A percentile compares a stretch with the other conserved stretches of the same genome.
Evolutionary conservation across 2,888 invertebrate genomes (phyloP).

Genomic region (Argynnis bischoffii): DNA sequence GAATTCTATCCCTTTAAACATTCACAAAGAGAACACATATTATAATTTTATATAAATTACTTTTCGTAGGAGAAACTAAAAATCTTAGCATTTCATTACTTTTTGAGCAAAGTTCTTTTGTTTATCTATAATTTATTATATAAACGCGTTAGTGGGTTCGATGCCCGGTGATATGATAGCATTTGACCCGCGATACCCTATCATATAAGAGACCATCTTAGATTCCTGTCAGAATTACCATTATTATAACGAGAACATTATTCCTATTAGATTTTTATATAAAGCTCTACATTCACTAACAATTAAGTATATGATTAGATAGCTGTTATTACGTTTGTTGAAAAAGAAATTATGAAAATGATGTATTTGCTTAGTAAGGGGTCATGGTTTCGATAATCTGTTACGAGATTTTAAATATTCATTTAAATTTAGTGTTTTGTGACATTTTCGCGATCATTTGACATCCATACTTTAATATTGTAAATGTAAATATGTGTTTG

Average conservation of each 20-base stretch:
- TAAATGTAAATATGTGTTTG: too few species aligned
- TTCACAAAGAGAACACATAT: not conserved
- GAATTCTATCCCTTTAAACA: constrained; percentile 5
- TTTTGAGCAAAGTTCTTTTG: not conserved
- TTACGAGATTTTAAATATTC: too few species aligned
- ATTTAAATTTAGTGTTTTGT: too few species aligned
- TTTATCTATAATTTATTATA: constrained; percentile 41
- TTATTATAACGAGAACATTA: not conserved
- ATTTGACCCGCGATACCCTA: constrained; percentile 48
- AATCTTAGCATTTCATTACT: not conserved
- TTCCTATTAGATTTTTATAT: constrained; percentile 3
- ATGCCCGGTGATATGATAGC: constrained; percentile 47
- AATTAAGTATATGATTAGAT: not conserved
- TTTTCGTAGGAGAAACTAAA: not conserved
- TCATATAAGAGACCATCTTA: constrained; percentile 49
- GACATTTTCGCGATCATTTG: too few species aligned
- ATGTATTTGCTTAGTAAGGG: too few species aligned
- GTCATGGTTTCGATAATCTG: too few species aligned
- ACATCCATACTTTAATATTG: too few species aligned
- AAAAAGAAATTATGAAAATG: too few species aligned
- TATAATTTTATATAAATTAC: not conserved
- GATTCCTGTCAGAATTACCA: constrained; percentile 43
- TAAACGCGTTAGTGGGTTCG: constrained; percentile 52
- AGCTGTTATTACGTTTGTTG: too few species aligned
- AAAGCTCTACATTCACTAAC: not conserved